Evolutionary conservation across 2,113 vertebrate genomes (phyloP).

Genomic region (Leiothrix lutea): DNA sequence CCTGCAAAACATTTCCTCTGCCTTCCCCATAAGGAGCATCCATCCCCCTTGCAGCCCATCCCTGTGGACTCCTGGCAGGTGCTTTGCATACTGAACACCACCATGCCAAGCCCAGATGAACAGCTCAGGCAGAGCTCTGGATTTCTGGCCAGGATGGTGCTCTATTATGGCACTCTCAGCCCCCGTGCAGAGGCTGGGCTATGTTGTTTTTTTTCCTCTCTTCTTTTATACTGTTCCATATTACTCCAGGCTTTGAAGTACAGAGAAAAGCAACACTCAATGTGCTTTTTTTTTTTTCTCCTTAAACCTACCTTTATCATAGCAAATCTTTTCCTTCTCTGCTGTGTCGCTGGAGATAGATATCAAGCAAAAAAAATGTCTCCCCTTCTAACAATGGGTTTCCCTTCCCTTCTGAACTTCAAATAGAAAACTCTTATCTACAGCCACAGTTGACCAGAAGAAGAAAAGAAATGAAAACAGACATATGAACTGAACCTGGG

Average conservation of each 20-base stretch:
- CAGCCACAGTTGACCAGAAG: conserved; percentile 71
- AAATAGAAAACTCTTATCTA: conserved; percentile 72
- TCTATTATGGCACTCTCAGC: neutral
- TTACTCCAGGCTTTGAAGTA: conserved; percentile 67
- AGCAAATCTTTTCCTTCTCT: conserved; percentile 63
- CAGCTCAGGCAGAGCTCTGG: neutral
- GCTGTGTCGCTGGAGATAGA: conserved; percentile 64
- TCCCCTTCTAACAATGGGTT: conserved; percentile 72
- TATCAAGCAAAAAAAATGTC: conserved; percentile 71
- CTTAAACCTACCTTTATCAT: conserved; percentile 65
- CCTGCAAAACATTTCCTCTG: neutral
- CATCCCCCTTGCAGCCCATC: neutral
- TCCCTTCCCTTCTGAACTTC: conserved; percentile 74
- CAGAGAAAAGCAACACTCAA: conserved; percentile 67
- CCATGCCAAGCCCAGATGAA: neutral
- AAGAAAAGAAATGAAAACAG: conserved; percentile 71
- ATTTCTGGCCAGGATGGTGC: neutral
- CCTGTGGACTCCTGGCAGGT: neutral
- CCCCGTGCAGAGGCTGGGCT: neutral
- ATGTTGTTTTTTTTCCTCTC: neutral
- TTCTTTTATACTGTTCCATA: conserved; percentile 54
- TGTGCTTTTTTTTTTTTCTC: conserved; percentile 4
- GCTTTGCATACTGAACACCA: neutral
- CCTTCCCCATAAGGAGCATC: neutral
- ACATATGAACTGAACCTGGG: conserved; percentile 40